A percentile compares a stretch with the other conserved stretches of the same genome.
Evolutionary conservation across 2,113 vertebrate genomes (phyloP).

Genomic region (Mola mola): DNA sequence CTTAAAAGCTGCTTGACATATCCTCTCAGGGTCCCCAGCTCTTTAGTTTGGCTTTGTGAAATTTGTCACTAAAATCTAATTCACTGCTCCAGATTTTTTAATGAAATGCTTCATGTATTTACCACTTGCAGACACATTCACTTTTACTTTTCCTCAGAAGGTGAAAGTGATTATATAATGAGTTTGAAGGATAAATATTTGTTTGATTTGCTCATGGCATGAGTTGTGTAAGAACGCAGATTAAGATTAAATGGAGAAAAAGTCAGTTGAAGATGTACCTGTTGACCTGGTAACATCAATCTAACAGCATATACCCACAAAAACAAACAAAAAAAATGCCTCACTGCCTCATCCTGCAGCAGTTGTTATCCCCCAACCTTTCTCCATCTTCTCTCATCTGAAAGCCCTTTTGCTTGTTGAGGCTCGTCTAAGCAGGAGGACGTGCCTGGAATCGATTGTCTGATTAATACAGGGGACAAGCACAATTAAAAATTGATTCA

Average conservation of each 20-base stretch:
- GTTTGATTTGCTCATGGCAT: neutral
- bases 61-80: slow-evolving; percentile 53
- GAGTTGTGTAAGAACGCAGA: neutral
- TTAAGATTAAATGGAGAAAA: neutral
- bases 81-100: no score
- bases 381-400: slow-evolving; percentile 13
- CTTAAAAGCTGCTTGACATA: slow-evolving; percentile 71
- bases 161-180: slow-evolving; percentile 23
- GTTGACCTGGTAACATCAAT: no score
- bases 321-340: no score
- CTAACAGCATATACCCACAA: neutral
- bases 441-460: slow-evolving; percentile 53
- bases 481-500: slow-evolving; percentile 73
- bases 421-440: slow-evolving; percentile 41
- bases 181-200: no score
- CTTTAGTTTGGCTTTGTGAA: slow-evolving; percentile 45
- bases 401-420: slow-evolving; percentile 27
- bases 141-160: slow-evolving; percentile 18
- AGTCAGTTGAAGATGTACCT: no score
- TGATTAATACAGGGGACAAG: slow-evolving; percentile 72
- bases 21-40: slow-evolving; percentile 40
- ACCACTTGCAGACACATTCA: no score
- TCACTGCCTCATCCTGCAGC: slow-evolving; percentile 19
- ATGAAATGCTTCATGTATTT: no score
- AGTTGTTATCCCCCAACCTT: slow-evolving; percentile 2